A percentile compares a stretch with the other conserved stretches of the same genome.
These are phyloP conservation scores for Ennomos fuscantarius DNA, from an alignment of 2,888 invertebrate genomes.

Conservation along the genomic window DNA sequence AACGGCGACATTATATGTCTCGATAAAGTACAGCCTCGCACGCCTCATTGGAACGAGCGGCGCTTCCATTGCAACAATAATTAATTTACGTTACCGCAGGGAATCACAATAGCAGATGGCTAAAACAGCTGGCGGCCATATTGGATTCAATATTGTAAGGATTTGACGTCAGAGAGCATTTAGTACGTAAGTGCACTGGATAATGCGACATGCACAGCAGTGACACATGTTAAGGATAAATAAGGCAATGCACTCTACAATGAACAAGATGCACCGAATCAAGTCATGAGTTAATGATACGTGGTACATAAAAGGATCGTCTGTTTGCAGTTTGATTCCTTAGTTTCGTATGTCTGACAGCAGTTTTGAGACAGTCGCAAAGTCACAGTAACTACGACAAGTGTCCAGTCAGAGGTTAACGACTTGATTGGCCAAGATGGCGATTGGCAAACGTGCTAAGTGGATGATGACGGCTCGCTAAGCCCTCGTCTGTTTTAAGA, in stretches of 20 bases:
- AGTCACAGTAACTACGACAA: slow-evolving; percentile 37
- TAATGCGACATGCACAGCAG: slow-evolving; percentile 35
- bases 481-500: slow-evolving; percentile 57
- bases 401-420: slow-evolving; percentile 68
- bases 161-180: slow-evolving; percentile 57
- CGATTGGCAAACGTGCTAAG: slow-evolving; percentile 77
- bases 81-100: slow-evolving; percentile 67
- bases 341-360: slow-evolving; percentile 28
- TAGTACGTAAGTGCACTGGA: slow-evolving; percentile 50
- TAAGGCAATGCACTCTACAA: slow-evolving; percentile 34
- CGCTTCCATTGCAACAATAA: slow-evolving; percentile 61
- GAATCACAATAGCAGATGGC: slow-evolving; percentile 74
- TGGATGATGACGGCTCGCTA: slow-evolving; percentile 72
- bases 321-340: slow-evolving; percentile 34
- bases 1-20: slow-evolving; percentile 45
- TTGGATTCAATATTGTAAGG: slow-evolving; percentile 53
- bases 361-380: slow-evolving; percentile 22
- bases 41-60: slow-evolving; percentile 46
- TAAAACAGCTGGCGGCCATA: slow-evolving; percentile 67
- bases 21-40: slow-evolving; percentile 46
- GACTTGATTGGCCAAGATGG: slow-evolving; percentile 78
- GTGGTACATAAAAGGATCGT: slow-evolving; percentile 27
- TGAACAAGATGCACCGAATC: slow-evolving; percentile 32
- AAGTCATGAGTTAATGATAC: slow-evolving; percentile 38
- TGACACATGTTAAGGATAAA: slow-evolving; percentile 44